These are phyloP conservation scores for Microcaecilia unicolor DNA, from an alignment of 2,797 vertebrate genomes.

Conservation along the genomic window DNA sequence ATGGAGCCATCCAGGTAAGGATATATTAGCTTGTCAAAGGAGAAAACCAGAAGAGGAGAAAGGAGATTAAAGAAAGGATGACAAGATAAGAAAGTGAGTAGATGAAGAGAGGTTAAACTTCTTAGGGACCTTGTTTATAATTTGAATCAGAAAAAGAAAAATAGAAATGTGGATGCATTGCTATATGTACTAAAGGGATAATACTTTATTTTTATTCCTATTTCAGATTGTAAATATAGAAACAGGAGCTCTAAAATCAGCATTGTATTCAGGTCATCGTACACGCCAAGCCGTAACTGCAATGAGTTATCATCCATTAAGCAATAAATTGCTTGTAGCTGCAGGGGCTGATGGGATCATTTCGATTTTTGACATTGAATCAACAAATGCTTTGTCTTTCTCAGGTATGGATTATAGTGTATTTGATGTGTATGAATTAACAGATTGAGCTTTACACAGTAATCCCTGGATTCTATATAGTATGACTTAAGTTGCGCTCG, in stretches of 20 bases:
- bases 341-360: conserved; percentile 18
- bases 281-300: conserved; percentile 8
- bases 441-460: no score
- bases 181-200: no score
- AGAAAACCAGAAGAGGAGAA: background rate
- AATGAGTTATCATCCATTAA: conserved; percentile 4
- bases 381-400: background rate
- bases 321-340: conserved; percentile 6
- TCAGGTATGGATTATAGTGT: conserved; percentile 6
- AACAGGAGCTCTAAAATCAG: background rate
- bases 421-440: no score
- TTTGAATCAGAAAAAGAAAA: no score
- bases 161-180: no score
- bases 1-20: conserved; percentile 8
- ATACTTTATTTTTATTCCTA: background rate
- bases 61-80: no score
- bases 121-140: no score
- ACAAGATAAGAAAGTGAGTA: no score
- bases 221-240: conserved; percentile 7
- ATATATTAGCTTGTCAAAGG: no score
- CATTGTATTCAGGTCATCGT: background rate
- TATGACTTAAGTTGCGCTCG: no score
- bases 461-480: no score
- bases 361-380: conserved; percentile 1
- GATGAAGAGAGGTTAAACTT: no score